Evolutionary conservation across 1,140 invertebrate genomes (phyloP).

Genomic region (Proales similis): DNA sequence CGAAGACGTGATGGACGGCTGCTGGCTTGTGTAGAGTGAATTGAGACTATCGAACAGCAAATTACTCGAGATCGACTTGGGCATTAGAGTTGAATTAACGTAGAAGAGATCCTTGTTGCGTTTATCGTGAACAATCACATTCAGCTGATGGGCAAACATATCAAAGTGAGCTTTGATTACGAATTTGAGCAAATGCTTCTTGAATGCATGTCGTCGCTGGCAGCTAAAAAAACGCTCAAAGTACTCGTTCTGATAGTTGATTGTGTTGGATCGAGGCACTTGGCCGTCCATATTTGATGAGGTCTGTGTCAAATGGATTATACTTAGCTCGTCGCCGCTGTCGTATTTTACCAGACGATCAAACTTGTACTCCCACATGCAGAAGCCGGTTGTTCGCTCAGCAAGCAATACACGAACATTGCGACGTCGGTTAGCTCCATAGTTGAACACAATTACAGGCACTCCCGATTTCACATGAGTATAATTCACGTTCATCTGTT

Average conservation of each 20-base stretch:
- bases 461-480: constrained; percentile 29
- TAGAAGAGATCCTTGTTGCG: no score
- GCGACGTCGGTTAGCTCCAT: constrained; percentile 11
- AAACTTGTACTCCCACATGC: constrained; percentile 36
- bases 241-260: constrained; percentile 36
- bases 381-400: constrained; percentile 19
- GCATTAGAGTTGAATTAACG: no score
- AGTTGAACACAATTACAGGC: constrained; percentile 25
- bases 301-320: constrained; percentile 3
- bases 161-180: neutral
- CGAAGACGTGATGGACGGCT: no score
- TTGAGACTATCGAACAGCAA: no score
- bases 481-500: constrained; percentile 30
- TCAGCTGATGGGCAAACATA: neutral
- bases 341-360: constrained; percentile 17
- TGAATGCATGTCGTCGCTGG: neutral
- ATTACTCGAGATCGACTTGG: no score
- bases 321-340: neutral
- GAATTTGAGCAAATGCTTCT: constrained; percentile 32
- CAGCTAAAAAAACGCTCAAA: constrained; percentile 28
- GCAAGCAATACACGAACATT: constrained; percentile 16
- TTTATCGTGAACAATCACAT: constrained; percentile 25
- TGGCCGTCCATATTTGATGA: neutral
- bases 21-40: no score
- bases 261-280: no score